Percentiles rank a stretch among this genome's conserved stretches.
Conservation (phyloP, 1,140 invertebrate genomes). For the Lerema accius region DNA sequence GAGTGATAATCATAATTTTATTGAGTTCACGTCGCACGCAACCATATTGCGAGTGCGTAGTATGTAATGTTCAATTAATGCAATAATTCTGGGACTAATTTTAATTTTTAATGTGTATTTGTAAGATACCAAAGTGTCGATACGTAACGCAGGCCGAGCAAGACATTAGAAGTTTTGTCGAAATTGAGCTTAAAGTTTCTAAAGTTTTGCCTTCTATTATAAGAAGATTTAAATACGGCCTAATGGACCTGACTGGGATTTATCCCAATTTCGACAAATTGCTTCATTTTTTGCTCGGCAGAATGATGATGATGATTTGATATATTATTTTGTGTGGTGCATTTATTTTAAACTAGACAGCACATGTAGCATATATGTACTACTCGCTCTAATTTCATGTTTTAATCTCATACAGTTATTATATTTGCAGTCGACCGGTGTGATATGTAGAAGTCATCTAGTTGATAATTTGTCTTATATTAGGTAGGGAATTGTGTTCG, state of each 20-base stretch:
- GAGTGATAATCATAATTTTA: constrained; percentile 19
- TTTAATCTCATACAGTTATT: constrained; percentile 14
- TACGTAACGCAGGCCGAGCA: constrained; percentile 15
- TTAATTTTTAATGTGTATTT: constrained; percentile 22
- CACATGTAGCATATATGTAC: background rate
- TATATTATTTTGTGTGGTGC: constrained; percentile 16
- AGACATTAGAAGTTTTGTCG: too few relatives aligned
- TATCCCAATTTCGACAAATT: too few relatives aligned
- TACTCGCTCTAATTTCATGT: background rate
- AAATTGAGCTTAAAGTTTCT: too few relatives aligned
- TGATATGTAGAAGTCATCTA: constrained; percentile 8
- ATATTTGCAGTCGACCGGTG: constrained; percentile 4
- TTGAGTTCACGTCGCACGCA: background rate
- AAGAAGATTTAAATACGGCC: too few relatives aligned
- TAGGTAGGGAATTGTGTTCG: constrained; percentile 20
- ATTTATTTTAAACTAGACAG: constrained; percentile 13
- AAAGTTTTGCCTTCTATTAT: too few relatives aligned
- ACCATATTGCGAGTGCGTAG: background rate
- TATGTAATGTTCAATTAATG: constrained; percentile 10
- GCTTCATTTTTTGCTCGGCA: too few relatives aligned
- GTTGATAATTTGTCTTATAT: constrained; percentile 10
- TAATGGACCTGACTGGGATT: too few relatives aligned
- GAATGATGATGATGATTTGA: too few relatives aligned
- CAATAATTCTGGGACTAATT: constrained; percentile 26
- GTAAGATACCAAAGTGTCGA: constrained; percentile 25